Conservation (phyloP, 2,888 invertebrate genomes). For the Orgyia antiqua region DNA sequence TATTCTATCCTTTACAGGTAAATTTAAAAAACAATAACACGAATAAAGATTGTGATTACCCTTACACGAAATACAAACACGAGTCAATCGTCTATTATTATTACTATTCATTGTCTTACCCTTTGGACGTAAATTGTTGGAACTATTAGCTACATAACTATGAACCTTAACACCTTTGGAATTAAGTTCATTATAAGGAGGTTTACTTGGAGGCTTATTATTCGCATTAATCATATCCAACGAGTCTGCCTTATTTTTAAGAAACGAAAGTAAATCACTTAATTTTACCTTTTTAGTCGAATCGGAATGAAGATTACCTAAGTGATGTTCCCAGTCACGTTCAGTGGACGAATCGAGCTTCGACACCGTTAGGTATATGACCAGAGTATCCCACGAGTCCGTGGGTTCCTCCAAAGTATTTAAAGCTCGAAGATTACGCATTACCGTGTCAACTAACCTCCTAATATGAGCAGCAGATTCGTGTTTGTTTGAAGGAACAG, state of each 20-base stretch:
- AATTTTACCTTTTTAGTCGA: background rate
- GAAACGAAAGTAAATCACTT: background rate
- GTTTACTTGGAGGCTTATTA: background rate
- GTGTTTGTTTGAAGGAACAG: too few relatives aligned
- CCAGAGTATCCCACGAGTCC: too few relatives aligned
- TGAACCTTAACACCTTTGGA: background rate
- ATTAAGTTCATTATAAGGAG: background rate
- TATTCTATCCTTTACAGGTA: background rate
- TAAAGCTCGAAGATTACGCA: too few relatives aligned
- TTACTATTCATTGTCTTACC: too few relatives aligned
- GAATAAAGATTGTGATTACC: conserved; percentile 2
- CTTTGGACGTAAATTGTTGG: background rate
- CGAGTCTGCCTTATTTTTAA: background rate
- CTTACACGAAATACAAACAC: conserved; percentile 1
- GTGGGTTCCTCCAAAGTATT: too few relatives aligned
- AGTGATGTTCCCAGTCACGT: background rate
- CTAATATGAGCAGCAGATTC: too few relatives aligned
- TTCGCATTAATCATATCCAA: background rate
- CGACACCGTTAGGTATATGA: background rate
- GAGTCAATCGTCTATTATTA: background rate
- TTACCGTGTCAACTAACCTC: too few relatives aligned
- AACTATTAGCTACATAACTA: background rate
- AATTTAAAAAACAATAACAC: background rate
- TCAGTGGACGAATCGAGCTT: background rate
- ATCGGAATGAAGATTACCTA: background rate